Conservation (phyloP, 2,113 vertebrate species). For the Stictonetta naevosa region DNA sequence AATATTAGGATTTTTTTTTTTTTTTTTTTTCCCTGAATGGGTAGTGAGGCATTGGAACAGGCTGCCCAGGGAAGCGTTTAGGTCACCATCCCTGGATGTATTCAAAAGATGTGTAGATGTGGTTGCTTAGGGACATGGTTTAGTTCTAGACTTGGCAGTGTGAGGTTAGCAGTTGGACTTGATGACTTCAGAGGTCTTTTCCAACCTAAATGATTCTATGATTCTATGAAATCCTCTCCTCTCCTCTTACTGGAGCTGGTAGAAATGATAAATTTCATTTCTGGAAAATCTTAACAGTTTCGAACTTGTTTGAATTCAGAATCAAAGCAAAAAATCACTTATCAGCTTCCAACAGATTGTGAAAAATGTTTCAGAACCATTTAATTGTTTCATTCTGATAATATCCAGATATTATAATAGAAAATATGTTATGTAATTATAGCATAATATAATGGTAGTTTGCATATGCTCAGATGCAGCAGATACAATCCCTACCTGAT, state of each 20-base stretch:
- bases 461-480: not conserved
- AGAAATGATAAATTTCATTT: not conserved
- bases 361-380: not conserved
- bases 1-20: too few relatives aligned
- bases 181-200: too few relatives aligned
- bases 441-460: not conserved
- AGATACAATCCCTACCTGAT: not conserved
- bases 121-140: too few relatives aligned
- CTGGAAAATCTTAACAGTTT: not conserved
- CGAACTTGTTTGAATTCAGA: not conserved
- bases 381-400: constrained; percentile 6
- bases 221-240: too few relatives aligned
- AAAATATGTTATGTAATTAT: not conserved
- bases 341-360: not conserved
- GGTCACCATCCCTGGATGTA: too few relatives aligned
- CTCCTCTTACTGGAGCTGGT: not conserved
- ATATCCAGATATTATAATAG: not conserved
- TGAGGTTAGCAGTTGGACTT: too few relatives aligned
- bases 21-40: too few relatives aligned
- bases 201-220: too few relatives aligned
- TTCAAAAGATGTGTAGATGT: too few relatives aligned
- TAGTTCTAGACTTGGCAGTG: too few relatives aligned
- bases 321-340: not conserved
- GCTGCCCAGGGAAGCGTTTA: too few relatives aligned
- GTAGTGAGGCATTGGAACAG: too few relatives aligned